A percentile compares a stretch with the other conserved stretches of the same genome.
Evolutionary conservation across 2,797 vertebrate genomes (phyloP).

Genomic region (Monodelphis domestica): DNA sequence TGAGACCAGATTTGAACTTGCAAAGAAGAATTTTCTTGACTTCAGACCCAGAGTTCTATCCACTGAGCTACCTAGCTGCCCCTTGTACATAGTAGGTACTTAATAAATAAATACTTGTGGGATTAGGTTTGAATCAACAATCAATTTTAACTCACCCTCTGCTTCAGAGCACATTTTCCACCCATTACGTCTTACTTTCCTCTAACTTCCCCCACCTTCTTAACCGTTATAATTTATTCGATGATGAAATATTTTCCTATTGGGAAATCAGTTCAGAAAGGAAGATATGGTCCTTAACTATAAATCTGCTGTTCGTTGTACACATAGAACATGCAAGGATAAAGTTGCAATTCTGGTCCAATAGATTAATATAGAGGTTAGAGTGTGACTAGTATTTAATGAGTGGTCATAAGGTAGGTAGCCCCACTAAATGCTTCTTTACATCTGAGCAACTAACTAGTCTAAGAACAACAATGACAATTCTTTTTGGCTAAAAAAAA

Average conservation of each 20-base stretch:
- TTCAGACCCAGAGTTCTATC: too few species aligned
- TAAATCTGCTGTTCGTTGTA: conserved; percentile 4
- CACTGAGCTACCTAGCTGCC: too few species aligned
- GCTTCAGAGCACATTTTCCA: not conserved
- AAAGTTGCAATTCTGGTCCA: not conserved
- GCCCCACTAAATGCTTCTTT: not conserved
- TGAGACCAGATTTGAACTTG: too few species aligned
- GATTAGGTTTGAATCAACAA: conserved; percentile 11
- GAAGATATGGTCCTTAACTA: not conserved
- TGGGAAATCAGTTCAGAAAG: not conserved
- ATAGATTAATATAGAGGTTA: not conserved
- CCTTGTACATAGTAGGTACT: not conserved
- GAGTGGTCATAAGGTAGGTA: not conserved
- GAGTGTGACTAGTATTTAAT: not conserved
- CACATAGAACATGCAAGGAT: not conserved
- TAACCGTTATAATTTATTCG: not conserved
- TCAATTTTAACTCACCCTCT: not conserved
- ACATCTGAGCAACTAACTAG: conserved; percentile 21
- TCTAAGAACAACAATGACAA: conserved; percentile 25
- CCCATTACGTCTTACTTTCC: not conserved
- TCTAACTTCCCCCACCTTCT: too few species aligned
- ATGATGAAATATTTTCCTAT: not conserved
- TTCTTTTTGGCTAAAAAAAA: conserved; percentile 53
- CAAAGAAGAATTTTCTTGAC: too few species aligned
- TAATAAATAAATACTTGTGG: not conserved